A percentile compares a stretch with the other conserved stretches of the same genome.
Evolutionary conservation across 2,888 invertebrate genomes (phyloP).

Genomic region (Ectemnius lituratus): DNA sequence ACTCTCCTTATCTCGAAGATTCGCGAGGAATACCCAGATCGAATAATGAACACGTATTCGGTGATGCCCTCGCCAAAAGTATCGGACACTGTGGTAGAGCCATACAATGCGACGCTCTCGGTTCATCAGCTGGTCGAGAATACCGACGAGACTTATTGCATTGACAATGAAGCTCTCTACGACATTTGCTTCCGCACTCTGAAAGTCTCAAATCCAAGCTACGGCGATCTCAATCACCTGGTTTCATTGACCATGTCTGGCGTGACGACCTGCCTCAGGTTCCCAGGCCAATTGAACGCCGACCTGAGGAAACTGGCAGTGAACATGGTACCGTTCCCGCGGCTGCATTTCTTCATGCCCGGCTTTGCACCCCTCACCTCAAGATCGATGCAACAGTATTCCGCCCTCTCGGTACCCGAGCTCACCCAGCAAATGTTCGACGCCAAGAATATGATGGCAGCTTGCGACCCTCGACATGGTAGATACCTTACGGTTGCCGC

Average conservation of each 20-base stretch:
- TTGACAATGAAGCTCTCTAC: constrained; percentile 95
- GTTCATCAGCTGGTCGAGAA: constrained; percentile 95
- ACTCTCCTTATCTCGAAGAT: constrained; percentile 93
- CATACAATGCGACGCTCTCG: constrained; percentile 94
- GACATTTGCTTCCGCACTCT: constrained; percentile 96
- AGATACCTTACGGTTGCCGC: constrained; percentile 87
- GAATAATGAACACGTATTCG: constrained; percentile 87
- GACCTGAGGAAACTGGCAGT: constrained; percentile 95
- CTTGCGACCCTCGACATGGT: constrained; percentile 87
- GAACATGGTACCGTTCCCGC: constrained; percentile 97
- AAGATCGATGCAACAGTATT: constrained; percentile 84
- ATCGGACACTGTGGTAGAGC: constrained; percentile 95
- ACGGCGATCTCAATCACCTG: constrained; percentile 95
- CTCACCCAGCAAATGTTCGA: constrained; percentile 90
- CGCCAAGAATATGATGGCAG: constrained; percentile 90
- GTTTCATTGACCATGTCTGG: constrained; percentile 93
- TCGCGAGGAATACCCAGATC: constrained; percentile 93
- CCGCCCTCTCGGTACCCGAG: constrained; percentile 88
- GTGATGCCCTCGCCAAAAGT: constrained; percentile 91
- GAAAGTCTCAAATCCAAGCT: constrained; percentile 93
- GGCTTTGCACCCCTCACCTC: constrained; percentile 89
- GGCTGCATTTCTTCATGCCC: constrained; percentile 94
- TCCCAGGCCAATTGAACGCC: constrained; percentile 96
- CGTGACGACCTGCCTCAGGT: constrained; percentile 89
- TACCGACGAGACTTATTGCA: constrained; percentile 95